Base-by-base conservation (phyloP, 2,888 invertebrate genomes). In the Cephus spinipes region DNA sequence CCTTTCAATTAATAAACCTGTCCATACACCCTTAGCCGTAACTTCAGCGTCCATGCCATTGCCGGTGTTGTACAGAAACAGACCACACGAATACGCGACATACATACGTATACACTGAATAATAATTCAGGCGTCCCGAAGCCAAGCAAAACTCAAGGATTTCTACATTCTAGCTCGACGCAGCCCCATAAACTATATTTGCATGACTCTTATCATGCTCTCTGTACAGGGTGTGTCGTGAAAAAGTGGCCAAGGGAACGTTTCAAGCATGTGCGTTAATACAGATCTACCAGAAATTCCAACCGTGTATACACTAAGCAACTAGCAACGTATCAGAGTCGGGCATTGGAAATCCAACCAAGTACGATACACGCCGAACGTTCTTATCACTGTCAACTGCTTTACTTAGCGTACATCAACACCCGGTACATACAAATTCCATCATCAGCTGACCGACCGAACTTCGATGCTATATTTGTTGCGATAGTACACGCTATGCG, bases 211-310 rank as follows among this genome's bases (percentile, higher is more conserved):
- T 85, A 86, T 86, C 85, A 23, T 55, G 55, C 55, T 55, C 55
- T 55, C 23, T 23, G 55, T 55, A 40, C 55, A 55, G 55, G 55
- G 55, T 55, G 55, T 55, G 74, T 69, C 75, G 93, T 68, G 92
- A 88, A 77, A 92, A 92, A 12, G 92, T 92, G 84, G 93, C 93
- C 82, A 93, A 93, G 85, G 93, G 93, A 69, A 93, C 93, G 80
- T 93, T 90, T 82, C 92, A 93, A 88, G 92, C 93, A 80, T 93
- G 93, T 88, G 93, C 93, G 78, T 90, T 91, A 83, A 93, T 93
- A 83, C 93, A 23, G 2, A 6, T 55, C 55, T 23, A 55, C 9
- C 23, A 55, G 1, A 55, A 55, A 55, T 55, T 55, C 23, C 40
- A 23, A 23, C 23, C 15, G 40, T 35, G 12, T 40, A 23, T 9